Base-by-base conservation (phyloP, 64 coral and sea anemone genomes). In the Montipora efflorescens region DNA sequence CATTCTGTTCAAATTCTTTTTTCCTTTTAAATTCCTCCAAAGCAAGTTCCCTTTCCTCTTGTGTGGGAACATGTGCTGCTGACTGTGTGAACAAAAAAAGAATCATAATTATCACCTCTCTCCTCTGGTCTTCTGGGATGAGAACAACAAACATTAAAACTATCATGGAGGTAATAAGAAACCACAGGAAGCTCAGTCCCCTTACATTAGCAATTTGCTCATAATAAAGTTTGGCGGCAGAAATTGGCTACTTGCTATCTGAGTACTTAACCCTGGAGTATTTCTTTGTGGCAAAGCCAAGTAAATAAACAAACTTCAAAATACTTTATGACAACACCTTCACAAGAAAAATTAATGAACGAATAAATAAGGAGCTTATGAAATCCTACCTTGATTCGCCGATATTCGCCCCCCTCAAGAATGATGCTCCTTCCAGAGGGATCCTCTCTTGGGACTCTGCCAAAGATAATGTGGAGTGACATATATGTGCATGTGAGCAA, bases 401-500 rank as follows among this genome's bases (percentile, higher is more conserved):
- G n/a, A 75, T 92, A 99, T 69, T 99, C 98, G 7, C 53, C 44
- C 45, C 75, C 75, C 23, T 96, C 98, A 87, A 99, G 81, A 66
- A 99, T 92, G 3, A 99, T 92, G 69, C 92, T 92, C 76, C 90
- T 93, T 55, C 98, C 98, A 46, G 98, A 99, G 48, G 98, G 98
- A 50, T 99, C 98, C 75, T 96, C 89, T 59, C 94, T 83, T 75
- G 95, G 95, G 68, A 99, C 93, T 89, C 98, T 99, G 55, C 52
- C 53, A 43, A 13, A 82, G 76, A 61, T 7, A 15, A 82, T 59
- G 7, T 59, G 13, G 57, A 9, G 57, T 9, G 57, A 59, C 57
- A 59, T 13, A 59, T 59, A 13, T 2, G 7, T 59, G 57, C 13
- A 7, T 59, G 57, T 59, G 36, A 36, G 36, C 36, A 36, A 36